Base-by-base conservation (phyloP, 2,113 vertebrate species). In the Catharus fuscescens region DNA sequence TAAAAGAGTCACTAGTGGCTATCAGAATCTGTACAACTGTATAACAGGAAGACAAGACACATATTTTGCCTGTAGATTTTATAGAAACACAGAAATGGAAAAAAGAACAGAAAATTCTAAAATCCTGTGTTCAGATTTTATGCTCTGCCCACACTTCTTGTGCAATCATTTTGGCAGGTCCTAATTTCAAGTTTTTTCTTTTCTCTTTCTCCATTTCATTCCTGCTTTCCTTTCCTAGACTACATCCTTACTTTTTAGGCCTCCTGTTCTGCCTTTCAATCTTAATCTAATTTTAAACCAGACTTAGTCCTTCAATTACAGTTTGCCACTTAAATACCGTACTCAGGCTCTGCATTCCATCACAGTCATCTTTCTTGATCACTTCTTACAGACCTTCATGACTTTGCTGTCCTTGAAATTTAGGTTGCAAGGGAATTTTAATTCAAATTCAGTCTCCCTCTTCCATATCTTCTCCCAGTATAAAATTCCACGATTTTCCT, bases 11-110 rank as follows among this genome's bases (percentile, higher is more conserved):
- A 60, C 57, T n/a, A 52, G 34, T 21, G 88, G 48, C 40, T 72
- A 69, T 29, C 59, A 48, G 14, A 48, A 72, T 44, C 14, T 76
- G n/a, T 45, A 36, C 45, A 86, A 60, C 25, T 60, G 48, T 23
- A 5, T 71, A 90, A 40, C 18, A 45, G 48, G 31, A 77, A 92
- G 64, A 90, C 50, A 95, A 86, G 62, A 61, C 23, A 77, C 17
- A n/a, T 61, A 85, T 85, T 93, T 94, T 88, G 62, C 85, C 65
- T 56, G 8, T 54, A 86, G 90, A 74, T 67, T 94, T 91, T 73
- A 77, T 21, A 83, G 59, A 65, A 26, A 70, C 7, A 10, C 15
- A 38, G 36, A 34, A 86, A 81, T 25, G 85, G 52, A 66, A 95
- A 78, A 70, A 71, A 47, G 24, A 87, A 56, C 14, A 29, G 16